Conservation (phyloP, 2,797 vertebrate genomes). For the Ctenochaetus hawaiiensis region DNA sequence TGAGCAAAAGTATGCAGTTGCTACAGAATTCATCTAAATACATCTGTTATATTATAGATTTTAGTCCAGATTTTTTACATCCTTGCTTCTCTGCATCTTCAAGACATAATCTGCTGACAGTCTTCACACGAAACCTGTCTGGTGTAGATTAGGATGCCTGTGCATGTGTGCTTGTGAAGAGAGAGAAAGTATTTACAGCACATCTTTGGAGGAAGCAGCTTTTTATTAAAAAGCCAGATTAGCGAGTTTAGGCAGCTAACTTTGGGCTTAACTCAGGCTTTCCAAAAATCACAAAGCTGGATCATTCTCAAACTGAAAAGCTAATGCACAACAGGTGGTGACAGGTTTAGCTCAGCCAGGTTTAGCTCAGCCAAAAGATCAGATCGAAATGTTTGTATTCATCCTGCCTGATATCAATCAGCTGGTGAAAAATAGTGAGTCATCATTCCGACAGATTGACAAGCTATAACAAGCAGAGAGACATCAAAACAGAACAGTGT, state of each 20-base stretch:
- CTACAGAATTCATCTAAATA: neutral
- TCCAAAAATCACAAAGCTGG: slow-evolving; percentile 1
- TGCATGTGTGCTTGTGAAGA: neutral
- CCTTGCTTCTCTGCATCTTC: neutral
- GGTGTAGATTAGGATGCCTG: neutral
- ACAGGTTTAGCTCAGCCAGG: no score
- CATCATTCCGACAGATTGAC: no score
- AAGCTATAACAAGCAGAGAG: no score
- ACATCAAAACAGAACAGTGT: no score
- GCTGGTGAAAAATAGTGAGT: no score
- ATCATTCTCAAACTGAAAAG: neutral
- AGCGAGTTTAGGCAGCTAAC: neutral
- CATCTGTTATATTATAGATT: neutral
- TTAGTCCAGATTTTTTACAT: neutral
- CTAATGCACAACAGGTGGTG: neutral
- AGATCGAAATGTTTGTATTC: neutral
- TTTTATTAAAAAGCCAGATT: neutral
- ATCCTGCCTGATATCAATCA: neutral
- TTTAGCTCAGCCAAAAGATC: neutral
- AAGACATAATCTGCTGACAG: neutral
- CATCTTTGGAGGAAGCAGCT: neutral
- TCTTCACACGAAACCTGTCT: neutral
- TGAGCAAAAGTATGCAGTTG: neutral
- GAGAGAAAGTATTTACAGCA: neutral
- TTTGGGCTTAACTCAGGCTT: neutral